Base-by-base conservation (phyloP, 2,797 vertebrate genomes). In the Mastacembelus armatus region DNA sequence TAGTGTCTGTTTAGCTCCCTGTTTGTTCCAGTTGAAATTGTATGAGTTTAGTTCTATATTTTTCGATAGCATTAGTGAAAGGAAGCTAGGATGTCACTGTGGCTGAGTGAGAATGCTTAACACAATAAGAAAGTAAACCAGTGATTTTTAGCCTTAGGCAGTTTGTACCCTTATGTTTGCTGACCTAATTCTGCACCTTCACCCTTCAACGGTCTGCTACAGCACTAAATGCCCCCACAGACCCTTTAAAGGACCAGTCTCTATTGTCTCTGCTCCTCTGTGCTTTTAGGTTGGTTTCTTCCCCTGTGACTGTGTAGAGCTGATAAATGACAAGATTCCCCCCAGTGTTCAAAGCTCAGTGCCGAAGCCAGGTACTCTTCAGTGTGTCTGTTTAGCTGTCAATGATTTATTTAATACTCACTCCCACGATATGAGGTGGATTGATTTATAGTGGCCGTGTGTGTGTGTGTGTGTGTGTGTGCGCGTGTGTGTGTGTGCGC, bases 261-360 rank as follows among this genome's bases (percentile, higher is more conserved):
- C 48, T 47, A n/a, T n/a, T n/a, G 18, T 29, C 40, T 64, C 35
- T 55, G 19, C 32, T 51, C 38, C 49, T 70, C 29, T 74, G 29
- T 32, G 5, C 69, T 56, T 29, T 19, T 91, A 99, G 98, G 98
- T 99, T 66, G 98, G 98, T 59, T 98, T 99, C 92, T 99, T 99
- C 58, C 98, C 98, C 35, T 96, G 95, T 33, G 97, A 99, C 79
- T 99, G 98, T 76, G 98, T 99, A 26, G 97, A 99, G 80, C 90
- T 99, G 74, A 99, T 99, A 74, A 99, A 97, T 39, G 98, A 99
- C 88, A 99, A 98, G 93, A 92, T 98, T 61, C 96, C 97, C 47
- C 94, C 96, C 71, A 96, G 96, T 0, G 93, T 99, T 88, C 96
- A 97, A 78, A 96, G 94, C 78, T 95, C 96, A 0, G 94, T 98